Percentiles rank a stretch among this genome's conserved stretches.
Evolutionary conservation across 2,888 invertebrate species (phyloP).

Genomic region (Eueremaeus valkanovi): DNA sequence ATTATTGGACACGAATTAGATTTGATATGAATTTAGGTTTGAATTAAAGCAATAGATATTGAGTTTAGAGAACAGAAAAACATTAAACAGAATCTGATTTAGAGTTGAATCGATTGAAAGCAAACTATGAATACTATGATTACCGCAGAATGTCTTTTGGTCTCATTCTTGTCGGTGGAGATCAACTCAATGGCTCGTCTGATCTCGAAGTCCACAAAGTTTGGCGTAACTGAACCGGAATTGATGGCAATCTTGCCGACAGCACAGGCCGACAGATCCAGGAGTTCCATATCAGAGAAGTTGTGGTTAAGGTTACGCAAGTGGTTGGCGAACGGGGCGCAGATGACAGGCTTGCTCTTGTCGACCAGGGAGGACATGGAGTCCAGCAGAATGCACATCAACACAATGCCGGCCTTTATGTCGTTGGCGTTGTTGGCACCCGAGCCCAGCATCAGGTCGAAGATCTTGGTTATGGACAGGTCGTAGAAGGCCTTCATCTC

Average conservation of each 20-base stretch:
- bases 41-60: background rate
- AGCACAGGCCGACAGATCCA: conserved; percentile 93
- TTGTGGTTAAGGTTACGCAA: conserved; percentile 72
- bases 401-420: conserved; percentile 90
- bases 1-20: no score
- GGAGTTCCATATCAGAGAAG: conserved; percentile 80
- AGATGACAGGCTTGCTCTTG: conserved; percentile 74
- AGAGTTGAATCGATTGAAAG: background rate
- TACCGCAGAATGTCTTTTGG: conserved; percentile 74
- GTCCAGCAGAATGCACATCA: conserved; percentile 71
- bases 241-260: conserved; percentile 81
- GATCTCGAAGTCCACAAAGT: conserved; percentile 97
- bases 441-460: conserved; percentile 89
- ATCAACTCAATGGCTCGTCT: conserved; percentile 94
- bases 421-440: conserved; percentile 69
- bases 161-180: conserved; percentile 78
- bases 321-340: conserved; percentile 88
- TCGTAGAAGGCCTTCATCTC: conserved; percentile 87
- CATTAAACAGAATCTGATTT: conserved; percentile 28
- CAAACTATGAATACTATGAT: background rate
- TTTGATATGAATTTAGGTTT: no score
- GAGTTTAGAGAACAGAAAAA: background rate
- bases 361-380: conserved; percentile 74
- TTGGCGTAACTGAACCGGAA: conserved; percentile 82
- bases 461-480: conserved; percentile 90